These are phyloP conservation scores for Drosophila littoralis DNA, from an alignment of 1,140 invertebrate genomes.

Conservation along the genomic window DNA sequence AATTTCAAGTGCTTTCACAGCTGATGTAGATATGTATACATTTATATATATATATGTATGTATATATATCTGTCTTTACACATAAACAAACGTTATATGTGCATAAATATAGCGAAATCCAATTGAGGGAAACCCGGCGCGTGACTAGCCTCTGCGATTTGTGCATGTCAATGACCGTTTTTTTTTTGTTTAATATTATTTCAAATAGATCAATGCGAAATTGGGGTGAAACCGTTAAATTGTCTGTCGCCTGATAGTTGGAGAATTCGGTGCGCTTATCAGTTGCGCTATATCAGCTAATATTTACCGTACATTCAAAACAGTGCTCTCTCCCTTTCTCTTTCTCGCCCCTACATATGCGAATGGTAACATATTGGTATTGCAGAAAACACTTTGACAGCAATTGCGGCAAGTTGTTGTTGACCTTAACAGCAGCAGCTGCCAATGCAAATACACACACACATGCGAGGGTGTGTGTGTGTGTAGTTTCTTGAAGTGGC, in stretches of 20 bases:
- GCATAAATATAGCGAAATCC: constrained; percentile 27
- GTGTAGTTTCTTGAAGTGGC: neutral
- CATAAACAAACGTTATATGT: constrained; percentile 9
- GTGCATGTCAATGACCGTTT: constrained; percentile 69
- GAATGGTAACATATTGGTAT: constrained; percentile 9
- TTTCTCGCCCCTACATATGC: neutral
- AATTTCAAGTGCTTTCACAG: constrained; percentile 63
- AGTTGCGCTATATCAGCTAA: constrained; percentile 10
- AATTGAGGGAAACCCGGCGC: constrained; percentile 52
- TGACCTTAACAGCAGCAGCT: constrained; percentile 42
- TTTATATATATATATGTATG: neutral
- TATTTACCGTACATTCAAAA: neutral
- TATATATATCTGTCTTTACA: constrained; percentile 14
- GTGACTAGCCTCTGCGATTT: constrained; percentile 59
- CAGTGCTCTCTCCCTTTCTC: constrained; percentile 5
- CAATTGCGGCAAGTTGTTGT: constrained; percentile 32
- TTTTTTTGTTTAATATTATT: constrained; percentile 1
- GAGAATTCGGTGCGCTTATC: constrained; percentile 31
- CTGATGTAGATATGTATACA: constrained; percentile 13
- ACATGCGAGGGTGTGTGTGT: neutral
- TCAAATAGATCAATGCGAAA: constrained; percentile 39
- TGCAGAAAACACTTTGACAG: constrained; percentile 37
- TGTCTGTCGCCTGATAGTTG: constrained; percentile 7
- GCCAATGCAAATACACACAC: constrained; percentile 13
- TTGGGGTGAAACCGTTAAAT: constrained; percentile 17